Percentiles rank a stretch among this genome's conserved stretches.
These are phyloP conservation scores for Orthosia incerta DNA, from an alignment of 2,888 invertebrate genomes.

Conservation along the genomic window DNA sequence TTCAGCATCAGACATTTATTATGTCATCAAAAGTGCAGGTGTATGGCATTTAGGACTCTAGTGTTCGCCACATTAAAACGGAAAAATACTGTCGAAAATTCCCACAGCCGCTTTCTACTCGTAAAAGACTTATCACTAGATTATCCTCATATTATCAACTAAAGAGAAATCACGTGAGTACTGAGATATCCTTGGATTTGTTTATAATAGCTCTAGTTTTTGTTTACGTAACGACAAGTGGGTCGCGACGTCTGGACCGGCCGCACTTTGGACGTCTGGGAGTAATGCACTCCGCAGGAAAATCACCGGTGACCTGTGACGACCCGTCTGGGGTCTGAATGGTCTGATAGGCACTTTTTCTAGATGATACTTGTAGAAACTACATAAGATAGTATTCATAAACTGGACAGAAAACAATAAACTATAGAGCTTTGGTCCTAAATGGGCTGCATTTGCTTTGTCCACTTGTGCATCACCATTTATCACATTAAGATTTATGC, in stretches of 20 bases:
- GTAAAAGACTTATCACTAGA: not conserved
- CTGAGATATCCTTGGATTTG: slow-evolving; percentile 52
- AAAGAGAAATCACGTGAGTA: slow-evolving; percentile 21
- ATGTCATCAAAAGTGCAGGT: no score
- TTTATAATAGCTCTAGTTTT: slow-evolving; percentile 46
- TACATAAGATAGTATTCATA: no score
- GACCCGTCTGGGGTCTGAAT: slow-evolving; percentile 22
- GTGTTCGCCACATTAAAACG: not conserved
- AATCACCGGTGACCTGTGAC: slow-evolving; percentile 63
- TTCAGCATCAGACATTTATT: no score
- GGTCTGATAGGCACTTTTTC: slow-evolving; percentile 29
- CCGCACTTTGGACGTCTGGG: slow-evolving; percentile 84
- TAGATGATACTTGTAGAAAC: slow-evolving; percentile 6
- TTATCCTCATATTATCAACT: slow-evolving; percentile 8
- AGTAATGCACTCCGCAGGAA: slow-evolving; percentile 72
- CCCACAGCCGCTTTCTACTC: not conserved
- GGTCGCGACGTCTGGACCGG: slow-evolving; percentile 82
- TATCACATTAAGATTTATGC: no score
- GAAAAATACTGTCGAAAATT: not conserved
- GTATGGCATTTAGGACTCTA: not conserved
- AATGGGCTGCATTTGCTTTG: no score
- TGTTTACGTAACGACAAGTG: slow-evolving; percentile 69
- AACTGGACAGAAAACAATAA: not conserved
- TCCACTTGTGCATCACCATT: no score
- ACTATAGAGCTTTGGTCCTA: no score